phyloP scores from a whole-genome alignment of 2,113 vertebrate species.

The Lonchura striata region DNA sequence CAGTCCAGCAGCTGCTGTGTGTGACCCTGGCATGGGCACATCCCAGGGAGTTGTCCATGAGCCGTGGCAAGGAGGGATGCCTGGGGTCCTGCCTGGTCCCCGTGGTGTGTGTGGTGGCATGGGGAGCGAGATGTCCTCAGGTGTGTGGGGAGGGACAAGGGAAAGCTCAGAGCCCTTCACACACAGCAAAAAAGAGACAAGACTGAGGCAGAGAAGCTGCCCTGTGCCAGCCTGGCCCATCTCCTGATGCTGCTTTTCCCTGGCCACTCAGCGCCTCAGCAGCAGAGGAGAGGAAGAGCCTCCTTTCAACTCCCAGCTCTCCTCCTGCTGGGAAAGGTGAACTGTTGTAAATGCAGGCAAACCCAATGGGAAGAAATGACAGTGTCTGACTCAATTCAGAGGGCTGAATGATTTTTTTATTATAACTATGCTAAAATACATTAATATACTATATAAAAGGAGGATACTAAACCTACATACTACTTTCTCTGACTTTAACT shows the following conservation, averaged over 20 bases:
- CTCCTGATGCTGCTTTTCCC: accelerated
- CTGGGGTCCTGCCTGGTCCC: background rate
- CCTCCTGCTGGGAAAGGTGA: background rate
- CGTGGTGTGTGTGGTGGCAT: accelerated
- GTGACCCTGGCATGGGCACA: accelerated
- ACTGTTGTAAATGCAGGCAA: too few species aligned
- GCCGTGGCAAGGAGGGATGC: accelerated
- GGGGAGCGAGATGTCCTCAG: background rate
- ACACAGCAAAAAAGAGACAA: background rate
- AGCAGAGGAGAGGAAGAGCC: background rate
- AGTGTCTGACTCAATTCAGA: too few species aligned
- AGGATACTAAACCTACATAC: too few species aligned
- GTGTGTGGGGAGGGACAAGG: accelerated
- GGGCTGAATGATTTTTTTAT: too few species aligned
- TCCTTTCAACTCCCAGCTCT: background rate
- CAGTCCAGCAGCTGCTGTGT: background rate
- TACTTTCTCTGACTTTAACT: too few species aligned
- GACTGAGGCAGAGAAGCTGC: background rate
- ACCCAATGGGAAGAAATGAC: too few species aligned
- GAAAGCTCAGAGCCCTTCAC: too few species aligned
- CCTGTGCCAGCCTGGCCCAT: background rate
- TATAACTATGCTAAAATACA: too few species aligned
- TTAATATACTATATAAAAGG: too few species aligned
- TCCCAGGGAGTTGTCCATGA: background rate
- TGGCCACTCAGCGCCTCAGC: background rate